Evolutionary conservation across 2,797 vertebrate genomes (phyloP), one percentile per base, ranked within the genome.

Genomic region (Manis javanica): DNA sequence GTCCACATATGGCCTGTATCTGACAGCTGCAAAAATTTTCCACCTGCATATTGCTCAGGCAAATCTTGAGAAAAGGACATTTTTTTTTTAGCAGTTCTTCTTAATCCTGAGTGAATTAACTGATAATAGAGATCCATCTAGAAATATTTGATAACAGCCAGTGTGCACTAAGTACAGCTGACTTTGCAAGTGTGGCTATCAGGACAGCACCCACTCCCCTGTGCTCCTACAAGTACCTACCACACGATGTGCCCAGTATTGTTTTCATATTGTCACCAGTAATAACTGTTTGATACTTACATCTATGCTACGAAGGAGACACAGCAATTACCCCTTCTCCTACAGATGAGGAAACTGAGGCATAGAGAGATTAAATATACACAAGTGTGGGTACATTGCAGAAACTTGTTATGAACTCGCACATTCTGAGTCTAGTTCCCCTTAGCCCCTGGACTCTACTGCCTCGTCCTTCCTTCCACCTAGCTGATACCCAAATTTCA

Each of bases 21-120:
- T 69, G 71, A 89, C 19, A 64, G 53, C 34, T 37, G 12, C 34
- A 90, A 66, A 79, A 71, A 71, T 94, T 42, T 75, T 66, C 79
- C 94, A 29, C 13, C 7, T 87, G 14, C 31, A 7, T n/a, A 61
- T 86, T 64, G 24, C 63, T 84, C 23, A 29, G 26, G 64, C 42
- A 87, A 91, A 79, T 71, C 51, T 37, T 68, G 51, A 83, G 72
- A 51, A 69, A 59, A 75, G n/a, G 21, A 74, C 11, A 14, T 55
- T 89, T 87, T 29, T 46, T 88, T 83, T 86, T n/a, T 2, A 93
- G 79, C 21, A 81, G 12, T 29, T n/a, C 9, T 77, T 90, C 64
- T 86, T 92, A 88, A 95, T 86, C n/a, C 53, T 49, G 21, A 92
- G 34, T 11, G 31, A 96, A 88, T 93, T 87, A 92, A 79, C 72